Conservation (phyloP, 2,113 vertebrate species). For the Neotoma lepida region DNA sequence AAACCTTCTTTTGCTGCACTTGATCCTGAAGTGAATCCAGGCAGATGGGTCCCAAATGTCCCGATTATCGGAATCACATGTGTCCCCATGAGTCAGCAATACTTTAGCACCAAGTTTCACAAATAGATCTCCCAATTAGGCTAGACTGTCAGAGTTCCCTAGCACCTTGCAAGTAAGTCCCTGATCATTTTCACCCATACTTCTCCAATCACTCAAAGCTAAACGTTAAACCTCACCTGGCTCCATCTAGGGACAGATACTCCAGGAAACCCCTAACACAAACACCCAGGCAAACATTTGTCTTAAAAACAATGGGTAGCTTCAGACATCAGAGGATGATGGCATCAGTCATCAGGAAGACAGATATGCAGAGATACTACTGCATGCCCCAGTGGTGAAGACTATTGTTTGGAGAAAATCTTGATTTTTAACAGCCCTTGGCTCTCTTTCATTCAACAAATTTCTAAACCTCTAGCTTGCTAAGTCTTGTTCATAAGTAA, state of each 20-base stretch:
- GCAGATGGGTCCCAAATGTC: neutral
- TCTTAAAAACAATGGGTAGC: neutral
- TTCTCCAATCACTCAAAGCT: neutral
- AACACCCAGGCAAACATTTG: neutral
- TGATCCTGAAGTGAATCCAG: neutral
- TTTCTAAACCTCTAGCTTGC: neutral
- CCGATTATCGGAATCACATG: neutral
- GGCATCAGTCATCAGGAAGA: neutral
- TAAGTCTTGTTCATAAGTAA: constrained; percentile 3
- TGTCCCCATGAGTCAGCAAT: neutral
- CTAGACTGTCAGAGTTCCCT: neutral
- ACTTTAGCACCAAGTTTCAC: neutral
- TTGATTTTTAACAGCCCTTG: neutral
- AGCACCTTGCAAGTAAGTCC: neutral
- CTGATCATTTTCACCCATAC: neutral
- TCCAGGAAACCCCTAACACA: neutral
- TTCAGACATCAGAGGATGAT: neutral
- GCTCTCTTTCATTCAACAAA: neutral
- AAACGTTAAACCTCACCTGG: neutral
- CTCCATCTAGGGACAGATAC: neutral
- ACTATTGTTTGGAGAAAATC: neutral
- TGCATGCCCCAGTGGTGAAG: neutral
- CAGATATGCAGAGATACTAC: neutral
- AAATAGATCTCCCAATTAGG: neutral
- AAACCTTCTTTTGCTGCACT: neutral